Conservation (phyloP, 2,888 invertebrate species). For the Ellobium chinense region DNA sequence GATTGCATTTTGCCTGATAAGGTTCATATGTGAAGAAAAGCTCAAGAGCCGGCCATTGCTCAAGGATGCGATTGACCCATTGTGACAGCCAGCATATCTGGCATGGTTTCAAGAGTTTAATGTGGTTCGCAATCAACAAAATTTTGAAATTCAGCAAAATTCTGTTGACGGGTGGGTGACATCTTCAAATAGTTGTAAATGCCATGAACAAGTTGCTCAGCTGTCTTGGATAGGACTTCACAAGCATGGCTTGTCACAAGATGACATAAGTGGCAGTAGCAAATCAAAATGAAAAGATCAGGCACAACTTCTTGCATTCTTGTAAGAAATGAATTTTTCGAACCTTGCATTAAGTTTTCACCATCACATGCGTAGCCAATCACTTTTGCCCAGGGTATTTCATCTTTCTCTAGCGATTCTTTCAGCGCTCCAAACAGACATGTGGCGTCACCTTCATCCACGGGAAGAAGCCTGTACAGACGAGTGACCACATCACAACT, state of each 20-base stretch:
- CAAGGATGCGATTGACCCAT: slow-evolving; percentile 45
- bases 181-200: slow-evolving; percentile 5
- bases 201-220: slow-evolving; percentile 2
- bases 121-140: slow-evolving; percentile 23
- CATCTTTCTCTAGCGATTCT: background rate
- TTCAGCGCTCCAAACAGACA: background rate
- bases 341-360: background rate
- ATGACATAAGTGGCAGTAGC: background rate
- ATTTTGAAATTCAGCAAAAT: slow-evolving; percentile 14
- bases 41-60: slow-evolving; percentile 52
- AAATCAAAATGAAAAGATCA: background rate
- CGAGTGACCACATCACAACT: background rate
- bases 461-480: background rate
- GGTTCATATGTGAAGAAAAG: slow-evolving; percentile 43
- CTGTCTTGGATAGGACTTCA: background rate
- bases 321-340: background rate
- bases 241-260: slow-evolving; percentile 5
- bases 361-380: slow-evolving; percentile 8
- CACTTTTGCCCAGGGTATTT: background rate
- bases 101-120: slow-evolving; percentile 21
- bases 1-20: background rate
- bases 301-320: slow-evolving; percentile 3
- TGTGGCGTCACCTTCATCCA: background rate
- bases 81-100: slow-evolving; percentile 51
- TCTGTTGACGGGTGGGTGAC: slow-evolving; percentile 1